A percentile compares a stretch with the other conserved stretches of the same genome.
Evolutionary conservation across 2,888 invertebrate species (phyloP).

Genomic region (Zele albiditarsus): DNA sequence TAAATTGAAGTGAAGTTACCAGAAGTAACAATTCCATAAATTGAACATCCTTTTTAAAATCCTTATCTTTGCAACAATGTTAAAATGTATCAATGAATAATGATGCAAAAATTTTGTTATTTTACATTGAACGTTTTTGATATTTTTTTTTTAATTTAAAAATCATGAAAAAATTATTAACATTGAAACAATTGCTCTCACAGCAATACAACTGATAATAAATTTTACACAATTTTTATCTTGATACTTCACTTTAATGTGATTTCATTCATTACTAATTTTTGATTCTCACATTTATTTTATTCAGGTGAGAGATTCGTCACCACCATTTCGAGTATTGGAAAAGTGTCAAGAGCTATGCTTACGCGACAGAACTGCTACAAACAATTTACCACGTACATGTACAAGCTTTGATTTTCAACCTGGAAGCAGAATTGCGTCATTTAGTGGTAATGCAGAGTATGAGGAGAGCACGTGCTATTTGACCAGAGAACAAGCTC

Average conservation of each 20-base stretch:
- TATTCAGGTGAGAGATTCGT: slow-evolving; percentile 82
- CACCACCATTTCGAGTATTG: slow-evolving; percentile 89
- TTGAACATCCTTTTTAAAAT: too few relatives aligned
- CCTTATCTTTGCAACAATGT: too few relatives aligned
- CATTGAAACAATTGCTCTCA: too few relatives aligned
- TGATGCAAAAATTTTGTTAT: too few relatives aligned
- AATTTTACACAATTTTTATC: not conserved
- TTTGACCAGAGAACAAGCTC: slow-evolving; percentile 87
- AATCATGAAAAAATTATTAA: too few relatives aligned
- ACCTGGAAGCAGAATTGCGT: slow-evolving; percentile 89
- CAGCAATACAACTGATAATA: too few relatives aligned
- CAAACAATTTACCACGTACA: slow-evolving; percentile 87
- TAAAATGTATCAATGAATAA: too few relatives aligned
- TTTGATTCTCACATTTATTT: not conserved
- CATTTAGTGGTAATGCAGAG: slow-evolving; percentile 85
- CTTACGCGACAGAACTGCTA: slow-evolving; percentile 83
- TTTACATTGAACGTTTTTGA: too few relatives aligned
- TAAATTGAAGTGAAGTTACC: too few relatives aligned
- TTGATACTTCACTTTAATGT: not conserved
- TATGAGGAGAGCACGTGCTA: slow-evolving; percentile 93
- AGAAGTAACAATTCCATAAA: too few relatives aligned
- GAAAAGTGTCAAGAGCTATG: slow-evolving; percentile 93
- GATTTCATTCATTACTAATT: not conserved
- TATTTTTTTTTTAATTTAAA: too few relatives aligned
- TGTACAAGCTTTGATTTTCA: slow-evolving; percentile 94